These are phyloP conservation scores for Crematogaster levior DNA, from an alignment of 2,888 invertebrate genomes.

Conservation along the genomic window DNA sequence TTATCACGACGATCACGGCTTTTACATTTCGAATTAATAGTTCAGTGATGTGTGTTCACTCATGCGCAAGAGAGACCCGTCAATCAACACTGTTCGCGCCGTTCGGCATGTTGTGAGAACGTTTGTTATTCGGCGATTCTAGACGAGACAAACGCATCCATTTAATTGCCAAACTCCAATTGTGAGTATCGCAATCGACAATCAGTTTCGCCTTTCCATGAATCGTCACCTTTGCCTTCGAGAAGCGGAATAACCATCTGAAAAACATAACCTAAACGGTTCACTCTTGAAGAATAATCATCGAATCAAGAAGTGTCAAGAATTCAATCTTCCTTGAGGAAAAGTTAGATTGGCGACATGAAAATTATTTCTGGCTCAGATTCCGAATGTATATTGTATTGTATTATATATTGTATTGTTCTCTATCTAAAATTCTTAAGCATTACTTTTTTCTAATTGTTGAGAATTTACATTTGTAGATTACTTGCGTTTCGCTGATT, in stretches of 20 bases:
- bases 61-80: not conserved
- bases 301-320: not conserved
- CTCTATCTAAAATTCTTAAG: not conserved
- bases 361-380: not conserved
- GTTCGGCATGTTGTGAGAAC: conserved; percentile 47
- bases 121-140: conserved; percentile 12
- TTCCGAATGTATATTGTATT: not conserved
- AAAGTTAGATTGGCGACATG: not conserved
- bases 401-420: not conserved
- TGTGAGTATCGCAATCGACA: conserved; percentile 42
- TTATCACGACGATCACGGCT: not conserved
- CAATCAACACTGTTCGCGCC: conserved; percentile 38
- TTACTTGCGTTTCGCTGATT: not conserved
- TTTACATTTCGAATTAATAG: not conserved
- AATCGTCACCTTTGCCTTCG: not conserved
- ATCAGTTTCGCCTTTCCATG: not conserved
- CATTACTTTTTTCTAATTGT: not conserved
- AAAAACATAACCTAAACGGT: conserved; percentile 29
- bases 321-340: not conserved
- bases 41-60: not conserved
- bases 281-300: not conserved
- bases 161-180: conserved; percentile 37
- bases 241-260: not conserved
- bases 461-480: not conserved
- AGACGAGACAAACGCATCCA: conserved; percentile 32